A percentile compares a stretch with the other conserved stretches of the same genome.
phyloP scores from a whole-genome alignment of 2,888 invertebrate genomes.

The Antitype chi region DNA sequence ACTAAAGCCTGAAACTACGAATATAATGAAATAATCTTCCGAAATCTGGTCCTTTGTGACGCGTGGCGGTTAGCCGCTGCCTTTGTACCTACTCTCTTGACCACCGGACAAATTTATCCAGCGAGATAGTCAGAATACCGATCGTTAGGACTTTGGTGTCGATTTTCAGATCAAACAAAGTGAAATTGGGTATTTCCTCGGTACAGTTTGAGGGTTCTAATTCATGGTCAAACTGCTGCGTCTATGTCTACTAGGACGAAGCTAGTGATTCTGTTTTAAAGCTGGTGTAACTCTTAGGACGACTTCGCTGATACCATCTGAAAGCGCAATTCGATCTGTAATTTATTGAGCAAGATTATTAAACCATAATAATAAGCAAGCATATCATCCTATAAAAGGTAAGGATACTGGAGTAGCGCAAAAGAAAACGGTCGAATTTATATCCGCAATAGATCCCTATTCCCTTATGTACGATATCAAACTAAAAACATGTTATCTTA shows the following conservation, averaged over 20 bases:
- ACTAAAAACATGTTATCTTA: background rate
- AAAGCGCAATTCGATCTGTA: background rate
- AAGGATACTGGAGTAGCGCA: background rate
- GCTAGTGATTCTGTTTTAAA: background rate
- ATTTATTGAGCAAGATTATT: background rate
- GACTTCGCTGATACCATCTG: background rate
- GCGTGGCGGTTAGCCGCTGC: background rate
- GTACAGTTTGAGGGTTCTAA: background rate
- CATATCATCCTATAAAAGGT: background rate
- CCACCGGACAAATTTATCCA: constrained; percentile 19
- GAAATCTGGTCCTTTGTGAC: constrained; percentile 47
- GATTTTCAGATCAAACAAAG: constrained; percentile 32
- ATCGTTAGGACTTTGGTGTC: background rate
- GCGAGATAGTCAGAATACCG: constrained; percentile 8
- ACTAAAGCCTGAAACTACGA: constrained; percentile 19
- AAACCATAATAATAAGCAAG: background rate
- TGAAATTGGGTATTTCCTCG: constrained; percentile 15
- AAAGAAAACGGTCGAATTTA: background rate
- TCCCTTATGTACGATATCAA: background rate
- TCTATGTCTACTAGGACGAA: background rate
- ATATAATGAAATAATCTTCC: constrained; percentile 40
- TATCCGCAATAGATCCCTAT: background rate
- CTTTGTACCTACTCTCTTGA: constrained; percentile 31
- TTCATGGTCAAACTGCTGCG: background rate
- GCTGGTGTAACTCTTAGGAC: background rate